Conservation (phyloP, 2,113 vertebrate genomes). For the Cynocephalus volans region DNA sequence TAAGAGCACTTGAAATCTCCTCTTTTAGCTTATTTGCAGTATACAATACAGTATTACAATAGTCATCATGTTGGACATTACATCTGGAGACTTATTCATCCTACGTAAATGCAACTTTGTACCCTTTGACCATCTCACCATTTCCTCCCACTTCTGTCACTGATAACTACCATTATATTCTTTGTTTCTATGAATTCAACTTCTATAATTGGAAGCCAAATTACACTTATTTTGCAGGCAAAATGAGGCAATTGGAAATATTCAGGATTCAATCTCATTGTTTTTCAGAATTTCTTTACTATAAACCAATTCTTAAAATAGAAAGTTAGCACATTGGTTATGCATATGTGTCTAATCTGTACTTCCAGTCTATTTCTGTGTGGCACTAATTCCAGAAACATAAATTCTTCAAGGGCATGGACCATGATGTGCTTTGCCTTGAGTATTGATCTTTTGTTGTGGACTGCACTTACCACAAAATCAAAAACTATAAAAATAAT, state of each 20-base stretch:
- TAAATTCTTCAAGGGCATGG: slow-evolving; percentile 41
- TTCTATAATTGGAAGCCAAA: not conserved
- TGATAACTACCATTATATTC: not conserved
- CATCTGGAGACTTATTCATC: not conserved
- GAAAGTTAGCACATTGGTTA: not conserved
- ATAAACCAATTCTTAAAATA: not conserved
- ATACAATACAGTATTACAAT: not conserved
- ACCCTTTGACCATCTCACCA: not conserved
- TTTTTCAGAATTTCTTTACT: slow-evolving; percentile 20
- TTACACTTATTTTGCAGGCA: not conserved
- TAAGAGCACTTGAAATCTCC: not conserved
- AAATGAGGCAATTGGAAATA: slow-evolving; percentile 21
- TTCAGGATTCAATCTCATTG: not conserved
- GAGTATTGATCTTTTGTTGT: slow-evolving; percentile 68
- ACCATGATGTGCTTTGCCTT: slow-evolving; percentile 16
- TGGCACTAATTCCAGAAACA: not conserved
- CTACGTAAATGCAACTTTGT: not conserved
- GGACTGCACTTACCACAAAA: slow-evolving; percentile 61
- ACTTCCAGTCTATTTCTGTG: not conserved
- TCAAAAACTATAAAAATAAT: slow-evolving; percentile 68
- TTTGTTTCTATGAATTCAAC: not conserved
- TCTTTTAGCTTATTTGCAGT: not conserved
- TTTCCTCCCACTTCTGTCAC: not conserved
- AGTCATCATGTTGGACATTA: not conserved
- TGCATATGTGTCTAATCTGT: not conserved